Evolutionary conservation across 2,888 invertebrate species (phyloP).

Genomic region (Heliconius cydno): DNA sequence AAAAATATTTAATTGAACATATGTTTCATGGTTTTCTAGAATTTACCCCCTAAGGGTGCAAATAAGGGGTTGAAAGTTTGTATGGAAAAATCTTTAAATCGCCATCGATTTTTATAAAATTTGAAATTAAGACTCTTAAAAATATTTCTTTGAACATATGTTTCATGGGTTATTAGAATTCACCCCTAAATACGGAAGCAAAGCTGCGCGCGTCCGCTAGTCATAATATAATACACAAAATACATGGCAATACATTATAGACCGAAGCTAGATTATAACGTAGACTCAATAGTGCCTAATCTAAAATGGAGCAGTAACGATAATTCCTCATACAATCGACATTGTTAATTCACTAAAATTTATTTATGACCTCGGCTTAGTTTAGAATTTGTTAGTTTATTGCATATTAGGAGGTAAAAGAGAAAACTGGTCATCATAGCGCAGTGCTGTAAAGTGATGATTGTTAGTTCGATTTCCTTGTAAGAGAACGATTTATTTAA

Average conservation of each 20-base stretch:
- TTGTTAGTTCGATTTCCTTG: background rate
- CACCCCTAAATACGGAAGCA: too few relatives aligned
- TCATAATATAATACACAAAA: background rate
- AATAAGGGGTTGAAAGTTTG: too few relatives aligned
- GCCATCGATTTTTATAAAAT: too few relatives aligned
- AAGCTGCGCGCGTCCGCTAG: too few relatives aligned
- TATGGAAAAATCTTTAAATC: too few relatives aligned
- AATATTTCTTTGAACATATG: too few relatives aligned
- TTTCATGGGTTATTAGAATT: too few relatives aligned
- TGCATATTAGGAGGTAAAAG: background rate
- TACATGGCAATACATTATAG: background rate
- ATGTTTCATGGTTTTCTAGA: too few relatives aligned
- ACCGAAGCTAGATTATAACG: background rate
- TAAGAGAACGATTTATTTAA: too few relatives aligned
- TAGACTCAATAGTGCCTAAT: constrained; percentile 2
- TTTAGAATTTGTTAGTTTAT: background rate
- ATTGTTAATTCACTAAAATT: constrained; percentile 10
- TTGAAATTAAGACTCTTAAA: too few relatives aligned
- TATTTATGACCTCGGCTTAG: constrained; percentile 22
- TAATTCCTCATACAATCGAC: constrained; percentile 25
- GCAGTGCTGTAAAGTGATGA: background rate
- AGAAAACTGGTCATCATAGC: background rate
- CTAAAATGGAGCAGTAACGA: constrained; percentile 11
- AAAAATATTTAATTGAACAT: too few relatives aligned
- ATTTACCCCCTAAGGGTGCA: too few relatives aligned